Evolutionary conservation across 2,888 invertebrate species (phyloP), one percentile per base, ranked within the genome.

Genomic region (Aradus depressus): DNA sequence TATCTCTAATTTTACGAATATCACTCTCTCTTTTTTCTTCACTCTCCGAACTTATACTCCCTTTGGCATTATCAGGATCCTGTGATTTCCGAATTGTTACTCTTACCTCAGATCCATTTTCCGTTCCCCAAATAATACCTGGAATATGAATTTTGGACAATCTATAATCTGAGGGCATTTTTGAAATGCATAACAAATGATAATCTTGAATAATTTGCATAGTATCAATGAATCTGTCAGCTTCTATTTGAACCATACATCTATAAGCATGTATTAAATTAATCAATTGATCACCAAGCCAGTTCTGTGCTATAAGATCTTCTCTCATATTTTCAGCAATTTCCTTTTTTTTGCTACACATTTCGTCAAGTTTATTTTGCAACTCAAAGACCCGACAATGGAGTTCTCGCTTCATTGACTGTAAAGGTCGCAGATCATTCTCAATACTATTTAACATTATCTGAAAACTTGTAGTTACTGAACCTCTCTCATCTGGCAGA

Each of bases 371-470:
- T 45, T 66, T 70, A 31, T 69, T 63, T 59, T 73, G 71, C 42
- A 77, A 66, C 50, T 73, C 73, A 43, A 70, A 70, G 0, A 75
- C 66, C 26, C 73, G 67, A 56, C 75, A 76, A 59, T 79, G 77
- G 65, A 80, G 69, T 65, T 80, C 80, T 51, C 73, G 73, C 64
- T 78, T 80, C 2, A 76, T 67, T 52, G 75, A 71, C 57, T 68
- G 65, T 50, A 78, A 70, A 51, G 71, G 68, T 2, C 79, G 68
- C 66, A 76, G 72, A 60, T 78, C 75, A 52, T 70, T 67, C 57
- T 76, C 75, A 54, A 80, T 71, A 19, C 71, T 67, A 65, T 81
- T 81, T 58, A 75, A 79, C 25, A 70, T 66, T 28, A 66, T 68
- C 64, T 79, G 80, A 62, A 81, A 80, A 18, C 67, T 63, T 41